Conservation (phyloP, 2,797 vertebrate genomes). For the Tenualosa ilisha region DNA sequence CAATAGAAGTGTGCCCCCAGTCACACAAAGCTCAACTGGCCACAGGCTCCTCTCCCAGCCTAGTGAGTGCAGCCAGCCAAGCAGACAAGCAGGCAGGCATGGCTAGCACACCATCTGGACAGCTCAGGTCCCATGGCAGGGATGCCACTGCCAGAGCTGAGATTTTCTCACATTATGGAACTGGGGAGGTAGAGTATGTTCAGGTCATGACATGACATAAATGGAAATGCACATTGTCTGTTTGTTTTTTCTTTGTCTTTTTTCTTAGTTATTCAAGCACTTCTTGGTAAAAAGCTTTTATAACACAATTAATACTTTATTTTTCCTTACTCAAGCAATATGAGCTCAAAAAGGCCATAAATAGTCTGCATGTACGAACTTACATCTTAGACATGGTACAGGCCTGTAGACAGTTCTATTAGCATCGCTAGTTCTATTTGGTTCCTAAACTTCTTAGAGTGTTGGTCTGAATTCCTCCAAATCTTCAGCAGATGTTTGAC, state of each 20-base stretch:
- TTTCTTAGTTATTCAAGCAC: not conserved
- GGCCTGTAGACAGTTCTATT: not conserved
- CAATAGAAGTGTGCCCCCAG: constrained; percentile 78
- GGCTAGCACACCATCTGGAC: constrained; percentile 75
- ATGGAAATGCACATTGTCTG: not conserved
- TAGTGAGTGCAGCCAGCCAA: constrained; percentile 51
- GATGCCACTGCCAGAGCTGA: not conserved
- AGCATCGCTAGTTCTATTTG: not conserved
- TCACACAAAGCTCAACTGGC: constrained; percentile 66
- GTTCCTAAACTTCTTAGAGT: not conserved
- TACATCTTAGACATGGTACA: too few species aligned
- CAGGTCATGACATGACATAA: not conserved
- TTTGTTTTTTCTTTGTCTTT: not conserved
- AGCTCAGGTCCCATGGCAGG: constrained; percentile 38
- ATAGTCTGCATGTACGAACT: not conserved
- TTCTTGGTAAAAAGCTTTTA: too few species aligned
- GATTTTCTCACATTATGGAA: not conserved
- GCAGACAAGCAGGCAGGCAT: constrained; percentile 46
- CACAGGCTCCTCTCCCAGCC: constrained; percentile 45
- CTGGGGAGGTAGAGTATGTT: not conserved
- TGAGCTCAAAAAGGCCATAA: not conserved
- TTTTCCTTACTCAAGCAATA: not conserved
- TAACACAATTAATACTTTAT: not conserved
- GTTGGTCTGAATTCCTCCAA: not conserved
- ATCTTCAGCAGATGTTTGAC: constrained; percentile 56